Base-by-base conservation (phyloP, 2,797 vertebrate species). In the Ctenopoma multispine region DNA sequence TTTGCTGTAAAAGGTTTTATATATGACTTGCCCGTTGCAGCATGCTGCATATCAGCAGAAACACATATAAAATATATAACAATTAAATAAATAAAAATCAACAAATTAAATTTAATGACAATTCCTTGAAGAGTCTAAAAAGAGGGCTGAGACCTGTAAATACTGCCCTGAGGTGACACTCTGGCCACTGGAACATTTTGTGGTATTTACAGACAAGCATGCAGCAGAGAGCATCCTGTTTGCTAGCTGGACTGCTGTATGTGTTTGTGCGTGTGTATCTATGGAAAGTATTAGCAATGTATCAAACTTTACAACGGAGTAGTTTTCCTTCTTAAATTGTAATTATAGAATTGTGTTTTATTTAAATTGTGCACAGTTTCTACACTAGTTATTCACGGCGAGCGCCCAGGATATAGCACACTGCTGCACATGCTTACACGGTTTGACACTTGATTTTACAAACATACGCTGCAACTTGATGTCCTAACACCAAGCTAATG, bases 181-280 rank as follows among this genome's bases (percentile, higher is more conserved):
- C 54, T 80, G 81, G 81, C 75, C 86, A 68, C 20, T 85, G 85
- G 90, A 92, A 92, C 82, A 66, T 89, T 83, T 85, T 89, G 90
- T 87, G 90, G 89, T 92, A 78, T 87, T 73, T 34, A 82, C 55
- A 76, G 60, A 60, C 55, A 15, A 61, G 72, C 56, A 43, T 55
- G 73, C 80, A 63, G 63, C 72, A 75, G 17, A 53, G 50, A 77
- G 80, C 90, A 90, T 92, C 90, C 91, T 92, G 90, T 92, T 82
- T 86, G 82, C 47, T 61, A 59, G 72, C 64, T 85, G 87, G 88
- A 87, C 87, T 69, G 58, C 69, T 68, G 21, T 65, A 20, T 21
- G 15, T 48, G 7, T 46, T 2, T 23, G 24, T 53, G n/a, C 24
- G 3, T 57, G 43, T 48, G 21, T 50, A 18, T 66, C 17, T 57